phyloP scores from a whole-genome alignment of 2,797 vertebrate genomes.

The Mionectes olivaceus region DNA sequence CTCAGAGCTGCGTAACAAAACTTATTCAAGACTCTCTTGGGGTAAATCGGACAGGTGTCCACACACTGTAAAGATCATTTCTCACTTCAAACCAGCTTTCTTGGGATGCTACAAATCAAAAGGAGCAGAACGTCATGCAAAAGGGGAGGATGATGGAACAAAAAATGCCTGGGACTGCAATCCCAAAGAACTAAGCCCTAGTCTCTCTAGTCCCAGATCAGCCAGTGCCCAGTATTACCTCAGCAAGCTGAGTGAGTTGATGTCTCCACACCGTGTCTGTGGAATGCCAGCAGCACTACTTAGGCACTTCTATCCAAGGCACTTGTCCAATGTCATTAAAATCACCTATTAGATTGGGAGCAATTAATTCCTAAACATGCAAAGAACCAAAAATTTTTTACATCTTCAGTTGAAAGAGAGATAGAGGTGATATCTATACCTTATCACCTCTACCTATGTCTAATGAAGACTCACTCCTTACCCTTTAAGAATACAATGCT shows the following conservation, averaged over 20 bases:
- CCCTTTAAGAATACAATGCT: neutral
- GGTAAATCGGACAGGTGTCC: neutral
- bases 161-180: neutral
- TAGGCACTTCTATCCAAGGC: neutral
- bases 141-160: neutral
- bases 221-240: neutral
- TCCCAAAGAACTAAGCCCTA: neutral
- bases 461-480: neutral
- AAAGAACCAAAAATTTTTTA: neutral
- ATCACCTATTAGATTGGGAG: neutral
- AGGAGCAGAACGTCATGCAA: neutral
- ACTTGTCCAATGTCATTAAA: neutral
- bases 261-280: neutral
- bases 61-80: neutral
- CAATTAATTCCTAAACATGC: neutral
- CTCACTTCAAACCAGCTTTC: neutral
- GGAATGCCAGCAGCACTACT: neutral
- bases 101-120: neutral
- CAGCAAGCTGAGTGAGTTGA: neutral
- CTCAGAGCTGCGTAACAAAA: neutral
- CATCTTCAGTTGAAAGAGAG: neutral
- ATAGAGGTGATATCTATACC: neutral
- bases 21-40: neutral
- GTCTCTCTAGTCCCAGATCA: neutral
- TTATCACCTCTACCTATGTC: too few relatives aligned